These are phyloP conservation scores for Catostylus mosaicus DNA, from an alignment of 30 jellyfish, hydroid and myxozoan species.

Conservation along the genomic window DNA sequence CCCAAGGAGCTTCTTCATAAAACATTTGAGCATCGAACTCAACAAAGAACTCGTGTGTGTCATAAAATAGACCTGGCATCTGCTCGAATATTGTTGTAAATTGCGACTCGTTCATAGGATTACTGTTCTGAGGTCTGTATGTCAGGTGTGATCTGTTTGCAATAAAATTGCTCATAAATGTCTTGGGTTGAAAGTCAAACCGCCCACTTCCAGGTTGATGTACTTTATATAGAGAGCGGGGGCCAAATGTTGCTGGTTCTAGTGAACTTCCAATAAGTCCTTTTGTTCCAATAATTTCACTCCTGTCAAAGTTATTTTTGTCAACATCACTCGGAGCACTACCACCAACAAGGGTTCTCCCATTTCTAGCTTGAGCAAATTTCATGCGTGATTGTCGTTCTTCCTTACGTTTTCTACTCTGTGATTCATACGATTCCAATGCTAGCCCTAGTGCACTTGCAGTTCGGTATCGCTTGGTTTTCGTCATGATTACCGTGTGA, in stretches of 20 bases:
- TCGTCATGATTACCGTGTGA: too few relatives aligned
- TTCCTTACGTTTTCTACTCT: too few relatives aligned
- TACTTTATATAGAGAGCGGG: not conserved
- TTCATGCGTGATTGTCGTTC: too few relatives aligned
- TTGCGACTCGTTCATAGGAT: not conserved
- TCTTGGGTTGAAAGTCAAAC: not conserved
- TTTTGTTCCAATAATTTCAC: too few relatives aligned
- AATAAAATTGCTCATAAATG: not conserved
- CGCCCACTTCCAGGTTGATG: not conserved
- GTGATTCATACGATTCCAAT: too few relatives aligned
- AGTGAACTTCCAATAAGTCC: not conserved
- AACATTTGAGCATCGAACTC: not conserved
- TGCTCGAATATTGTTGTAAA: not conserved
- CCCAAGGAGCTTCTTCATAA: not conserved
- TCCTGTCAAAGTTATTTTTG: too few relatives aligned
- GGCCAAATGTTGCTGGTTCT: not conserved
- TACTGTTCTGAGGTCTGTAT: not conserved
- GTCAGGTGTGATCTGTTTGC: too few relatives aligned
- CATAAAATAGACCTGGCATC: not conserved
- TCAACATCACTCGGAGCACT: too few relatives aligned
- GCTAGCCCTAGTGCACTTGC: too few relatives aligned
- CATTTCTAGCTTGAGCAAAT: too few relatives aligned
- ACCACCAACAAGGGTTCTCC: too few relatives aligned
- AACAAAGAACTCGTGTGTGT: not conserved
- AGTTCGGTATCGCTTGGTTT: too few relatives aligned